Evolutionary conservation across 2,888 invertebrate genomes (phyloP).

Genomic region (Cryptocephalus moraei): DNA sequence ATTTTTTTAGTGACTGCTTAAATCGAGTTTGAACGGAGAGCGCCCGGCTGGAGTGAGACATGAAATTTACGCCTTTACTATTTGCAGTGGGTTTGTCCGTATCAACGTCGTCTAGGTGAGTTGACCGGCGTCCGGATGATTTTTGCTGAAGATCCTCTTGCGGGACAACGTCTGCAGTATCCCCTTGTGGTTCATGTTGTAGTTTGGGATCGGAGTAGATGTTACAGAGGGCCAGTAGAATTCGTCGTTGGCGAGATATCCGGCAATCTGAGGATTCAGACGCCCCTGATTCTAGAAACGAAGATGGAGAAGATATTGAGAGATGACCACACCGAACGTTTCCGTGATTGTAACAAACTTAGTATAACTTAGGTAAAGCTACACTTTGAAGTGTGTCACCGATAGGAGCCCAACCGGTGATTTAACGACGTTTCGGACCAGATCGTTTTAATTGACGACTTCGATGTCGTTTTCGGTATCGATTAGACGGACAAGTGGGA

Average conservation of each 20-base stretch:
- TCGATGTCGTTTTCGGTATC: background rate
- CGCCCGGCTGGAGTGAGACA: too few species aligned
- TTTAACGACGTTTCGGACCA: too few species aligned
- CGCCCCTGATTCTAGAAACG: constrained; percentile 75
- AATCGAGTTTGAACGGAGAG: too few species aligned
- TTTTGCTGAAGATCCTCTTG: constrained; percentile 80
- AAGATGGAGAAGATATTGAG: background rate
- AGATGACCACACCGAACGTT: too few species aligned
- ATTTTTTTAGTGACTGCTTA: too few species aligned
- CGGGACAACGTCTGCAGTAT: constrained; percentile 87
- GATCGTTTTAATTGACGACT: too few species aligned
- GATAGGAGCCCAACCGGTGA: too few species aligned
- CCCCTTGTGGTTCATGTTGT: constrained; percentile 91
- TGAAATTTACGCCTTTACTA: constrained; percentile 62
- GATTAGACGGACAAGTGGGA: background rate
- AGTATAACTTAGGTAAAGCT: too few species aligned
- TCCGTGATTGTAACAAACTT: too few species aligned
- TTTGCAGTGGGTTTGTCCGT: constrained; percentile 88
- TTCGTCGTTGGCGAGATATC: constrained; percentile 86
- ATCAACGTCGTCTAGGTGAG: constrained; percentile 93
- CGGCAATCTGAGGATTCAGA: constrained; percentile 85
- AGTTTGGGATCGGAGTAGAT: constrained; percentile 95
- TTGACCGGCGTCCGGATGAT: constrained; percentile 67
- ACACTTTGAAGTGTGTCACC: too few species aligned
- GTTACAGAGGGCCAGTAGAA: constrained; percentile 91